Evolutionary conservation across 2,797 vertebrate species (phyloP).

Genomic region (Sebastes minor): DNA sequence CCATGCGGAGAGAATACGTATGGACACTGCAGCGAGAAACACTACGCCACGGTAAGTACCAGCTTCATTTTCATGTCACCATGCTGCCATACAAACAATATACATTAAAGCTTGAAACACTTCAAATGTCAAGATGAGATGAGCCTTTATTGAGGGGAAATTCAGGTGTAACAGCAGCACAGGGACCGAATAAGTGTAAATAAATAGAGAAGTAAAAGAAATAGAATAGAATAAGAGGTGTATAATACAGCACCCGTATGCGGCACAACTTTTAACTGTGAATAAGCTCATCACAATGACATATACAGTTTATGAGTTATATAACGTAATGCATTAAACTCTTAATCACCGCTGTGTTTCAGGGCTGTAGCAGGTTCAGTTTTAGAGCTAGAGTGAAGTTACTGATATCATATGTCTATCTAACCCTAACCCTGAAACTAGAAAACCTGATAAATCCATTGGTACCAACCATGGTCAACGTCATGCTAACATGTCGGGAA

Average conservation of each 20-base stretch:
- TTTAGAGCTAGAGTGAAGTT: too few relatives aligned
- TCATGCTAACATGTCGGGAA: too few relatives aligned
- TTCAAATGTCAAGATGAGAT: neutral
- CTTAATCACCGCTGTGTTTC: too few relatives aligned
- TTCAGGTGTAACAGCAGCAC: neutral
- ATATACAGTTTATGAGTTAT: too few relatives aligned
- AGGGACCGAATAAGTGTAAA: neutral
- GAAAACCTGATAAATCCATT: too few relatives aligned
- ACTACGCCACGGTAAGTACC: slow-evolving; percentile 51
- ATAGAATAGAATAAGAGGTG: neutral
- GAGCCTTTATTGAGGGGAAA: neutral
- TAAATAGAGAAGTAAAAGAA: neutral
- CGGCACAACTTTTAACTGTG: too few relatives aligned
- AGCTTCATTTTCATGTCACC: neutral
- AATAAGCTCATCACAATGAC: too few relatives aligned
- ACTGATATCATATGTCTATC: too few relatives aligned
- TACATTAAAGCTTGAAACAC: neutral
- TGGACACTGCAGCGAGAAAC: fast-evolving
- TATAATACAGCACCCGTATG: neutral
- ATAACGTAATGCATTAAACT: too few relatives aligned
- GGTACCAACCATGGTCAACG: too few relatives aligned
- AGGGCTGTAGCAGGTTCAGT: too few relatives aligned
- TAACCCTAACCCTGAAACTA: too few relatives aligned
- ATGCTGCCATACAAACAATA: neutral
- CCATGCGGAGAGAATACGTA: neutral